Percentiles rank a stretch among this genome's conserved stretches.
These are phyloP conservation scores for Nestor notabilis DNA, from an alignment of 2,113 vertebrate genomes.

Conservation along the genomic window DNA sequence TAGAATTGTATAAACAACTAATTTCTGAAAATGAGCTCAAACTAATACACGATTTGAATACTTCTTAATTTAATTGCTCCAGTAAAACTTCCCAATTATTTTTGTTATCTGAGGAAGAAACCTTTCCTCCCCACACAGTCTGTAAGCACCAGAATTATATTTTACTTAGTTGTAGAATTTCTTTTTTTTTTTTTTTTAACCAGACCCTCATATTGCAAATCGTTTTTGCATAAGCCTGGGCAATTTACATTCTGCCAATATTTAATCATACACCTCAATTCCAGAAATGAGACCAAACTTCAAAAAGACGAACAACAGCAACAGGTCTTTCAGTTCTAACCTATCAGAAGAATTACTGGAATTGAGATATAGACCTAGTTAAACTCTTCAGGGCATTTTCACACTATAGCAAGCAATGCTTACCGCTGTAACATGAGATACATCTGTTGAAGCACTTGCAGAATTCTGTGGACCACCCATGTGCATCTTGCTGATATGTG, in stretches of 20 bases:
- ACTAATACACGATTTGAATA: neutral
- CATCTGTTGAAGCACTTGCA: constrained; percentile 66
- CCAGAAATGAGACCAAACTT: neutral
- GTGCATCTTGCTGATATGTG: constrained; percentile 99
- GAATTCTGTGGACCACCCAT: constrained; percentile 77
- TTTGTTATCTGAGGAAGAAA: neutral
- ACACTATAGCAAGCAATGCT: constrained; percentile 7
- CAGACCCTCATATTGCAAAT: neutral
- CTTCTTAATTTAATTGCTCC: neutral
- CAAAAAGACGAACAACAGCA: neutral
- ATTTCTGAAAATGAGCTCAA: neutral
- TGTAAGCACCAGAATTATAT: neutral
- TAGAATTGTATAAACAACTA: neutral
- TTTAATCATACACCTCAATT: neutral
- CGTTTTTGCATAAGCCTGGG: neutral
- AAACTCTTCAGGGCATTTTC: neutral
- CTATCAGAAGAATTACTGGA: neutral
- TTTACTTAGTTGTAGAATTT: neutral
- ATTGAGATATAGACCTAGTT: neutral
- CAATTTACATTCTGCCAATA: neutral
- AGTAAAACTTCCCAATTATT: neutral
- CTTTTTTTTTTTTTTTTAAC: neutral
- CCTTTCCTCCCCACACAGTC: neutral
- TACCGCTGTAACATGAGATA: constrained; percentile 82
- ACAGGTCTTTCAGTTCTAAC: neutral